A percentile compares a stretch with the other conserved stretches of the same genome.
Evolutionary conservation across 2,797 vertebrate genomes (phyloP).

Genomic region (Dendrocincla fuliginosa): DNA sequence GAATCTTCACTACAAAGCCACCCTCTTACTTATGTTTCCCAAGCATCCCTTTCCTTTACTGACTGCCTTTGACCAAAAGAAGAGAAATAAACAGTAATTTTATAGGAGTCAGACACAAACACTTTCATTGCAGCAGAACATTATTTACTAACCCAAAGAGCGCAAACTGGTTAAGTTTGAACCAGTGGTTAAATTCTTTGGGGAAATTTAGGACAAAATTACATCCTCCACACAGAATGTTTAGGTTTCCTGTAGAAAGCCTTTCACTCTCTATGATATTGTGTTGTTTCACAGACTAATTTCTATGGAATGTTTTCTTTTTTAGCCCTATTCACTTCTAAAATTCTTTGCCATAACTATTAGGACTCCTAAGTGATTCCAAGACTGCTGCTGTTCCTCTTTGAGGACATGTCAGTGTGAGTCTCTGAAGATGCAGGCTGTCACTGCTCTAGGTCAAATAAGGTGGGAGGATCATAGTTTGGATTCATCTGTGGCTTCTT

Average conservation of each 20-base stretch:
- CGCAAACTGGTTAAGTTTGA: not conserved
- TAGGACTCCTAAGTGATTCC: not conserved
- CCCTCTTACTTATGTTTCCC: not conserved
- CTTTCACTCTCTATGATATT: not conserved
- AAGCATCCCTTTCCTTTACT: not conserved
- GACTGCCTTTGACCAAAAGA: not conserved
- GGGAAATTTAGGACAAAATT: not conserved
- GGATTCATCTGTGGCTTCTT: not conserved
- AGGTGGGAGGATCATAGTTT: not conserved
- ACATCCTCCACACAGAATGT: not conserved
- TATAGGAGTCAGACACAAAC: not conserved
- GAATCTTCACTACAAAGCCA: not conserved
- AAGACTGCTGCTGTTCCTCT: not conserved
- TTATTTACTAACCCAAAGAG: not conserved
- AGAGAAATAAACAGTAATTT: not conserved
- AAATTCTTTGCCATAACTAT: not conserved
- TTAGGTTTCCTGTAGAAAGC: not conserved
- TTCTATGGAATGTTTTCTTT: not conserved
- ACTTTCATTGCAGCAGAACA: accelerated
- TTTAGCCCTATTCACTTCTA: not conserved
- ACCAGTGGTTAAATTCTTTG: not conserved
- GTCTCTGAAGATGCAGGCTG: not conserved
- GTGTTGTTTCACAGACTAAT: not conserved
- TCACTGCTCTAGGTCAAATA: not conserved
- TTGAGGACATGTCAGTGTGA: accelerated